Evolutionary conservation across 2,797 vertebrate species (phyloP), one percentile per base, ranked within the genome.

Genomic region (Poeciliopsis paucimaculata): DNA sequence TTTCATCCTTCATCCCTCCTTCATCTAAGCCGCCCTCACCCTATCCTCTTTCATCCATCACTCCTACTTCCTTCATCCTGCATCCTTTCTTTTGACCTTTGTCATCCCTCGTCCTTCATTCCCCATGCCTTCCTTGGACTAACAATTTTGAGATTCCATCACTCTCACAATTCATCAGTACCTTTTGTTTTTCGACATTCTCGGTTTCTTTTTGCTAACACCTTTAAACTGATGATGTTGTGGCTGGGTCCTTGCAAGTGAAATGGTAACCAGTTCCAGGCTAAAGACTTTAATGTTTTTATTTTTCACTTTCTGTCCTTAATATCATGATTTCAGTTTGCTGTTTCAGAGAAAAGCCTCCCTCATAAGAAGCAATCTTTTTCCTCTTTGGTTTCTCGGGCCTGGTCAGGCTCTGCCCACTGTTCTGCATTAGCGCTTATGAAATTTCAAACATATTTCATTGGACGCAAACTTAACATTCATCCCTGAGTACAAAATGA

Each of bases 391-490:
- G 39, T 41, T 60, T 18, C 7, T 45, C 5, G 1, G 39, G 53
- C 41, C 53, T 28, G 53, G 45, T 13, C n/a, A 31, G 46, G 18
- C 60, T 31, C 18, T 4, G 28, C 46, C 46, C 57, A 74, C 18
- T 36, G 23, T 62, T 62, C 60, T 74, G 55, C 78, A 6, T 75
- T 74, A 75, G 60, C 28, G 4, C 8, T 53, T 26, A 36, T 68
- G 36, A 73, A 31, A 73, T 53, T 75, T 66, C 11, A 68, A 51
- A 51, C 45, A 41, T 60, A 43, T 51, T 74, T 79, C 11, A 74
- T 34, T 75, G 78, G 62, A 68, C 2, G 5, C 62, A 49, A 68
- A 64, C 9, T 64, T 11, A 23, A 60, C 5, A 10, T n/a, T 31
- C 0, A 16, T 43, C 43, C 55, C 26, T 4, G 73, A 57, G 28